These are phyloP conservation scores for Cladorhizidae sp. DNA, from an alignment of 37 sponge, comb jelly and placozoan species.

Conservation along the genomic window DNA sequence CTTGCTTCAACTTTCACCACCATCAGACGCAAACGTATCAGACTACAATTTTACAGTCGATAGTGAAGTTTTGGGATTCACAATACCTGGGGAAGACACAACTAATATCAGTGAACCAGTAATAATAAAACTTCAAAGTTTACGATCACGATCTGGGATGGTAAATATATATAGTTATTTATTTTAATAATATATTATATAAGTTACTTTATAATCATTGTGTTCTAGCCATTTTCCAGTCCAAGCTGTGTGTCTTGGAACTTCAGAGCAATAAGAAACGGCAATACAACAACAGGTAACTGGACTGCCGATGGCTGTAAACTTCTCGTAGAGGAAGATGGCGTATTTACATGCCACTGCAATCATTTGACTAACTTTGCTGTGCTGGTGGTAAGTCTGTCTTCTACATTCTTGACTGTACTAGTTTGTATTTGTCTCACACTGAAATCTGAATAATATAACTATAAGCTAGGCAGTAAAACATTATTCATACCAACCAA, in stretches of 20 bases:
- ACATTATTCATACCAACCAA: too few species aligned
- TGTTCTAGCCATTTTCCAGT: slow-evolving; percentile 23
- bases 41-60: slow-evolving; percentile 2
- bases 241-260: slow-evolving; percentile 58
- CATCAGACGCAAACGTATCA: neutral
- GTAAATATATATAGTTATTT: slow-evolving; percentile 4
- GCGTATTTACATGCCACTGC: slow-evolving; percentile 45
- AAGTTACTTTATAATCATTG: neutral
- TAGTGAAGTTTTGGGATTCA: slow-evolving; percentile 15
- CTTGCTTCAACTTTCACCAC: slow-evolving; percentile 10
- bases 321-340: neutral
- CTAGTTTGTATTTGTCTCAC: too few species aligned
- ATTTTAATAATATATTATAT: neutral
- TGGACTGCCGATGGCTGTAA: slow-evolving; percentile 53
- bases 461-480: too few species aligned
- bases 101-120: slow-evolving; percentile 14
- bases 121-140: slow-evolving; percentile 16
- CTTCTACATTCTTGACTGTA: too few species aligned
- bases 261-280: slow-evolving; percentile 16
- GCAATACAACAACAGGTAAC: slow-evolving; percentile 32
- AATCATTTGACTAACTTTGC: slow-evolving; percentile 75
- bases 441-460: too few species aligned
- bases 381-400: slow-evolving; percentile 57
- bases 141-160: neutral
- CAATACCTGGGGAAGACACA: neutral